Percentiles rank a stretch among this genome's conserved stretches.
Evolutionary conservation across 2,113 vertebrate species (phyloP).

Genomic region (Numenius arquata): DNA sequence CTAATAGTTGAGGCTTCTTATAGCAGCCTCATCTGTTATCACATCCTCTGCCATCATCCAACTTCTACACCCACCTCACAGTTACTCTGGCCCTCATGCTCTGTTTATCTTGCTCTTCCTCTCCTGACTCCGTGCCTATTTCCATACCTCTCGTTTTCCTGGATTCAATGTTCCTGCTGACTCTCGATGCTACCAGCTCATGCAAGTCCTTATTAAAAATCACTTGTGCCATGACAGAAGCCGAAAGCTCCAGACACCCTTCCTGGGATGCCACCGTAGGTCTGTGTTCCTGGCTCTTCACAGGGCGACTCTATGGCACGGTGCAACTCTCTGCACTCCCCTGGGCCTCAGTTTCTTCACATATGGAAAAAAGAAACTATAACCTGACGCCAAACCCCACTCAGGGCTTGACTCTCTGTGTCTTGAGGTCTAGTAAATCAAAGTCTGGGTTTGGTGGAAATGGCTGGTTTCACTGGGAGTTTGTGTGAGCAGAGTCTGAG

Average conservation of each 20-base stretch:
- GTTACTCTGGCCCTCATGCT: constrained; percentile 36
- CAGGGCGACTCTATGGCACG: not conserved
- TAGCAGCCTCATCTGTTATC: constrained; percentile 57
- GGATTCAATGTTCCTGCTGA: not conserved
- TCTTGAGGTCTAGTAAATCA: not conserved
- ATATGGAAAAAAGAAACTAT: not conserved
- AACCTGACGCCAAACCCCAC: not conserved
- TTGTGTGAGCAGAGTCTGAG: not conserved
- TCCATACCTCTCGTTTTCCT: not conserved
- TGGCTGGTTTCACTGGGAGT: not conserved
- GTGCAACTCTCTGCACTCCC: not conserved
- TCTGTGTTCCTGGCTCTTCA: not conserved
- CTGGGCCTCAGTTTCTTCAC: not conserved
- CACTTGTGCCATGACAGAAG: not conserved
- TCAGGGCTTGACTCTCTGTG: not conserved
- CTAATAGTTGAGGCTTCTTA: constrained; percentile 51
- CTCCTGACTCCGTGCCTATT: not conserved
- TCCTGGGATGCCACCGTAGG: not conserved
- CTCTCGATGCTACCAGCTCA: not conserved
- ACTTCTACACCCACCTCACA: constrained; percentile 21
- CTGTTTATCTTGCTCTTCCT: constrained; percentile 43
- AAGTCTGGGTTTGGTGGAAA: not conserved
- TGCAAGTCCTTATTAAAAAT: not conserved
- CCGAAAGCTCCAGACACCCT: rapidly evolving
- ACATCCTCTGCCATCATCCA: constrained; percentile 25